phyloP scores from a whole-genome alignment of 2,113 vertebrate species.

The Sialia sialis region DNA sequence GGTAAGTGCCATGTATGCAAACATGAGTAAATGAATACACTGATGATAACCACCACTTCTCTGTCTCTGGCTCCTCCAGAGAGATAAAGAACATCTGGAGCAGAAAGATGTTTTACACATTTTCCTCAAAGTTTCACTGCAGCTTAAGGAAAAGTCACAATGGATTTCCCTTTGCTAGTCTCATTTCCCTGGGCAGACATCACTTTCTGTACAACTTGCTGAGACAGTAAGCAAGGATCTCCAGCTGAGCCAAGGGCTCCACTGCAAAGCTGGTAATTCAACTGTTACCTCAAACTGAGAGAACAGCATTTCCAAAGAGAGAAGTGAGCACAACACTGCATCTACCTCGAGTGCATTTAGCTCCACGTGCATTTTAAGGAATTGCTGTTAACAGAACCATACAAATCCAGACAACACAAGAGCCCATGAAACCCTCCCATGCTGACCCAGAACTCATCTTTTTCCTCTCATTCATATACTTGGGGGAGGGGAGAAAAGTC shows the following conservation, averaged over 20 bases:
- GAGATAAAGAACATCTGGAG: neutral
- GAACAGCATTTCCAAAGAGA: neutral
- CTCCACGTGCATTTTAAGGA: rapidly evolving
- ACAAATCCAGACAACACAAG: neutral
- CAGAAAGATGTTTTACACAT: neutral
- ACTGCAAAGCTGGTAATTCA: neutral
- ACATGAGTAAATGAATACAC: neutral
- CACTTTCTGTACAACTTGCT: neutral
- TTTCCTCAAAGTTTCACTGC: neutral
- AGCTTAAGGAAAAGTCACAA: neutral
- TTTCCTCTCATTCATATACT: neutral
- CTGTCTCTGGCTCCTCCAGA: neutral
- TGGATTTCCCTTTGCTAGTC: neutral
- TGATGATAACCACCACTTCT: neutral
- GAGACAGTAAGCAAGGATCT: neutral
- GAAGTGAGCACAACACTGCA: rapidly evolving
- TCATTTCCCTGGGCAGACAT: neutral
- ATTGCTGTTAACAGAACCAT: neutral
- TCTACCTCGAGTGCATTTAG: neutral
- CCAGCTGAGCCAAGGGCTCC: neutral
- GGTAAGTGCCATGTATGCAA: neutral
- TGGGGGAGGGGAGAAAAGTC: neutral
- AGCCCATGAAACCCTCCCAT: neutral
- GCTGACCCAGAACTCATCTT: neutral
- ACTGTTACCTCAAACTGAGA: neutral